Conservation (phyloP, 1,140 invertebrate species). For the Lysiphlebus fabarum region DNA sequence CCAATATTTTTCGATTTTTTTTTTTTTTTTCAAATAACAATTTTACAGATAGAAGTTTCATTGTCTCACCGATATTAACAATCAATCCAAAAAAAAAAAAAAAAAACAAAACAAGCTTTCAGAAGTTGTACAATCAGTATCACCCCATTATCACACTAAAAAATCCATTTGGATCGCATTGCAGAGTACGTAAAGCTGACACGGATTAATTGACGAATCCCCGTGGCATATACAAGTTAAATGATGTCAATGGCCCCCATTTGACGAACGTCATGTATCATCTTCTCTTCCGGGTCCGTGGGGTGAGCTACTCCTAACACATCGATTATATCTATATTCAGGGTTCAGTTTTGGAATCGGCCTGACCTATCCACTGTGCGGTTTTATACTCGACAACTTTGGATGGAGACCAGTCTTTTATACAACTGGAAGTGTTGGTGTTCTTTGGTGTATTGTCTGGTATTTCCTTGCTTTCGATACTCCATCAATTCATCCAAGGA, state of each 20-base stretch:
- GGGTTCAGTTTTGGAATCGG: slow-evolving; percentile 74
- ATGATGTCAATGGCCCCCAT: slow-evolving; percentile 32
- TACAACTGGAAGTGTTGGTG: slow-evolving; percentile 67
- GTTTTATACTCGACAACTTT: slow-evolving; percentile 65
- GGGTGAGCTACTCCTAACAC: slow-evolving; percentile 50
- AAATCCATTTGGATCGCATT: slow-evolving; percentile 53
- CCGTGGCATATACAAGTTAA: slow-evolving; percentile 28
- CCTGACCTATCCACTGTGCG: slow-evolving; percentile 67
- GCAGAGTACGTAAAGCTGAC: slow-evolving; percentile 37
- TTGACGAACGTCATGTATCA: slow-evolving; percentile 52
- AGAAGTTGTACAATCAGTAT: too few species aligned
- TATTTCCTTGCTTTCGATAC: slow-evolving; percentile 71
- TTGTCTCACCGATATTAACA: slow-evolving; percentile 47
- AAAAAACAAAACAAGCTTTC: background rate
- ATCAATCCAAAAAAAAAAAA: background rate
- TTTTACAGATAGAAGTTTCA: slow-evolving; percentile 49
- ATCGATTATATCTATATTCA: slow-evolving; percentile 54
- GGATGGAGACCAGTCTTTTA: slow-evolving; percentile 70
- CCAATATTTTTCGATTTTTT: background rate
- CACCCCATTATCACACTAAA: slow-evolving; percentile 28
- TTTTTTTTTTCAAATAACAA: background rate
- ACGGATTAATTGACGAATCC: slow-evolving; percentile 21
- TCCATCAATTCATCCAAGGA: slow-evolving; percentile 71
- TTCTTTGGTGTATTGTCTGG: slow-evolving; percentile 69
- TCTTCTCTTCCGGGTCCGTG: slow-evolving; percentile 43